Conservation (phyloP, 2,797 vertebrate genomes). For the Podarcis lilfordi region DNA sequence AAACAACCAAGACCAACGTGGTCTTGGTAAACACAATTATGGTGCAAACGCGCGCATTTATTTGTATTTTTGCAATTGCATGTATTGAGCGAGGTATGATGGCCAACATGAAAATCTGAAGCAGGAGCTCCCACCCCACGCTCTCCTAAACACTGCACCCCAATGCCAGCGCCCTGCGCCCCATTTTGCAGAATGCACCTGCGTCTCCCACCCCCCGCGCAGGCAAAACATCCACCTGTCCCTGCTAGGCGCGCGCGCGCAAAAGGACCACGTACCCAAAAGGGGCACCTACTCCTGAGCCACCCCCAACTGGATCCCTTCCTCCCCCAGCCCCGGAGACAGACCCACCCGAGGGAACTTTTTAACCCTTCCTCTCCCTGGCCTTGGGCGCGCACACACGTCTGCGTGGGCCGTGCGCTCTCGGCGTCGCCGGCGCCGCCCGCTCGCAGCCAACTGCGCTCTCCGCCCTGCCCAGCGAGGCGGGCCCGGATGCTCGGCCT, state of each 20-base stretch:
- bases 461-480: not conserved
- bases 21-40: not conserved
- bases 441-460: not conserved
- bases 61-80: too few relatives aligned
- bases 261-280: not conserved
- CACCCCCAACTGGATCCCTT: not conserved
- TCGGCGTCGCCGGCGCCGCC: not conserved
- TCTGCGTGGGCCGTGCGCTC: not conserved
- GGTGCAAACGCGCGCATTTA: not conserved
- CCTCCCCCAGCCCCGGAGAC: not conserved
- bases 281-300: too few relatives aligned
- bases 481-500: constrained; percentile 13
- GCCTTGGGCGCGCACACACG: not conserved
- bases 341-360: not conserved
- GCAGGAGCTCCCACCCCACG: not conserved
- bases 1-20: not conserved
- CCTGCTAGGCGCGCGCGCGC: not conserved
- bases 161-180: not conserved
- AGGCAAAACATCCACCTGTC: not conserved
- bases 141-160: not conserved
- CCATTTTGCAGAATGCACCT: not conserved
- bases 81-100: not conserved
- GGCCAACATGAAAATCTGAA: not conserved
- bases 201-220: not conserved
- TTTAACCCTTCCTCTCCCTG: constrained; percentile 15